Base-by-base conservation (phyloP, 1,140 invertebrate genomes). In the Ruditapes philippinarum region DNA sequence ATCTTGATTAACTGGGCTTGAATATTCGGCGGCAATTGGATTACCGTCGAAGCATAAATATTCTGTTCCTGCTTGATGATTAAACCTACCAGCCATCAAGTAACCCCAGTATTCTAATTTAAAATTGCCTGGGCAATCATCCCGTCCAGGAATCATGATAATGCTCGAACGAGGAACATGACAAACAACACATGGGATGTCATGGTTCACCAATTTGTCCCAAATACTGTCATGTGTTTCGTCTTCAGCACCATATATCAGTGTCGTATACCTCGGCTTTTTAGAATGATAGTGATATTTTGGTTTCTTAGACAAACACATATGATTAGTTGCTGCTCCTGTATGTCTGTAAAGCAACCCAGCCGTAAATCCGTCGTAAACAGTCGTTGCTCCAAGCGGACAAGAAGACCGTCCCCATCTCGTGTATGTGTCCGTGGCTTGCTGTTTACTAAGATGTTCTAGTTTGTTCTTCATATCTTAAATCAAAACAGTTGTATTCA, bases 121-220 rank as follows among this genome's bases (percentile, higher is more conserved):
- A 90, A 87, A 93, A 17, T 87, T 90, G 0, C 51, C 36, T 31
- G 84, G 78, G 54, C 92, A 93, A 0, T 60, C 49, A 28, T 88
- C 86, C 36, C 88, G 76, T 17, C 70, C 92, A 60, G 92, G 91
- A n/a, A 93, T 57, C 92, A 93, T 93, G n/a, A 92, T 9, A 11
- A 81, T 42, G 0, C 28, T 73, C 12, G 73, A 25, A 2, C 91
- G 79, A 0, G 60, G 51, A 25, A 65, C 62, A 0, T 57, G n/a
- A 70, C 92, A 93, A 0, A 92, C 87, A 12, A 76, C 85, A 45
- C 92, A 93, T 19, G 88, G 89, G 14, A 89, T 86, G 40, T 91
- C 79, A 17, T 90, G 45, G 68, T 90, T 57, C 28, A 78, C 1
- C 9, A 91, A 36, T 2, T 62, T n/a, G 22, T 25, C 28, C 57